Base-by-base conservation (phyloP, 2,797 vertebrate genomes). In the Poeciliopsis infans region DNA sequence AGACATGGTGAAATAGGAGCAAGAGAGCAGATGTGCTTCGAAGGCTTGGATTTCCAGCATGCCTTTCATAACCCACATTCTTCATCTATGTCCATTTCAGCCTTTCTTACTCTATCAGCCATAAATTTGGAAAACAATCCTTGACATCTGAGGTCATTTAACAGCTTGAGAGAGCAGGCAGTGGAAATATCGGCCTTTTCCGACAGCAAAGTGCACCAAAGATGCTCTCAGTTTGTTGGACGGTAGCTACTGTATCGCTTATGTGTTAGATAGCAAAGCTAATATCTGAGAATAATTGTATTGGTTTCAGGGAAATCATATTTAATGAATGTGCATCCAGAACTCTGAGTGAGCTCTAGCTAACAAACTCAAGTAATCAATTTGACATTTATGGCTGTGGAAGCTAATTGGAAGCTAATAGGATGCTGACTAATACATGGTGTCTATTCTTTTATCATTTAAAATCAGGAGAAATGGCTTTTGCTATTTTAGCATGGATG, bases 1-100 rank as follows among this genome's bases (percentile, higher is more conserved):
- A 72, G 49, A 79, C 76, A 88, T 86, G 87, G 75, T 28, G 36
- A 84, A 75, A 79, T 72, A 72, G 79, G 74, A 71, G 82, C 74
- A 85, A 72, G 80, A 82, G 75, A 76, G 57, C 28, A 10, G 73
- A 64, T 87, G 83, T 5, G 71, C 78, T 84, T 76, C 84, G 88
- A 92, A 93, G 91, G 87, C 90, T 78, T 46, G 53, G 87, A 89
- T 89, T 91, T 87, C 88, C 80, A 86, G 84, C 87, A 88, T 93
- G 80, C 86, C 79, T 92, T 36, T 23, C 87, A 91, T 93, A 88
- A 86, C 87, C 79, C 78, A 16, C 91, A 91, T 91, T 92, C 88
- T 87, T 81, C 41, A 16, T 86, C 79, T 59, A 83, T 87, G 87
- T 92, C 88, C 78, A 89, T 87, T 91, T 91, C 77, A 84, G 82